phyloP scores from a whole-genome alignment of 2,113 vertebrate genomes.

The Amphiprion ocellaris region DNA sequence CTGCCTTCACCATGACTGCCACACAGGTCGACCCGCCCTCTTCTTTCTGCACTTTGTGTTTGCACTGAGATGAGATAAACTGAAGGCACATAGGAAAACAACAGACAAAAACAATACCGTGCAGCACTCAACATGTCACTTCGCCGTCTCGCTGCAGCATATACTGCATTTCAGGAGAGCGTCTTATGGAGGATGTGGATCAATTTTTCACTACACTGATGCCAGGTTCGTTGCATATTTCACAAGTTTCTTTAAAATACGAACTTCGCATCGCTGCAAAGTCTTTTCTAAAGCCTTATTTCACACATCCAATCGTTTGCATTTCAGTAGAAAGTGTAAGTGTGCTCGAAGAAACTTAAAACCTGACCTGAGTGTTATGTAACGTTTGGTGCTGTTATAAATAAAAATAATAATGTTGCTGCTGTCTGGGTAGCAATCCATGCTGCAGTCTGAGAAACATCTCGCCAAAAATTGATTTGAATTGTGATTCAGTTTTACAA shows the following conservation, averaged over 20 bases:
- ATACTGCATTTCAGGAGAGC: not conserved
- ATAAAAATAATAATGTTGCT: not conserved
- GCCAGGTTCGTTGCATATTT: not conserved
- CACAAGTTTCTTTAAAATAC: not conserved
- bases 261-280: too few species aligned
- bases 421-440: not conserved
- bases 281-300: too few species aligned
- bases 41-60: slow-evolving; percentile 7
- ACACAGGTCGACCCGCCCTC: not conserved
- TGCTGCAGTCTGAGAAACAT: not conserved
- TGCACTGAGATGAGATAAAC: slow-evolving; percentile 13
- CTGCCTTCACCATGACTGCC: not conserved
- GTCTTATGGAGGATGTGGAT: not conserved
- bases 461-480: not conserved
- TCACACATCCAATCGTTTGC: not conserved
- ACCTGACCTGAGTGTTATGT: not conserved
- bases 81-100: not conserved
- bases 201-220: not conserved
- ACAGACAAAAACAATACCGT: not conserved
- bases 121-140: not conserved
- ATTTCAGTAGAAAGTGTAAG: not conserved
- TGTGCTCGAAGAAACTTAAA: not conserved
- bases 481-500: slow-evolving; percentile 14
- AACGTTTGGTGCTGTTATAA: not conserved
- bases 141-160: not conserved